Percentiles rank a stretch among this genome's conserved stretches.
These are phyloP conservation scores for Aphelinus atriplicis DNA, from an alignment of 1,140 invertebrate genomes.

Conservation along the genomic window DNA sequence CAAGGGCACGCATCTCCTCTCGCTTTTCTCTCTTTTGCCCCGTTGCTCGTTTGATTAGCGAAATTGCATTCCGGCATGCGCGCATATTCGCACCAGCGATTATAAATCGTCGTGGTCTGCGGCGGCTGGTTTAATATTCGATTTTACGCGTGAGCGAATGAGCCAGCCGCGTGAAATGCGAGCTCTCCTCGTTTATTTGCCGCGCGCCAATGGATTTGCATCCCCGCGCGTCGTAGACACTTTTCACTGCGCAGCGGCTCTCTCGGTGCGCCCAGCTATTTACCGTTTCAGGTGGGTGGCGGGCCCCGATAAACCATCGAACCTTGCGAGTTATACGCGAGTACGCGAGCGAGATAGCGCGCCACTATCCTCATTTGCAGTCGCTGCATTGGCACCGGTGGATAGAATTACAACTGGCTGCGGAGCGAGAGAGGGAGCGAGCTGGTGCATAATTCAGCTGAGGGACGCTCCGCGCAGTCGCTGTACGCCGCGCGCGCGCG, in stretches of 20 bases:
- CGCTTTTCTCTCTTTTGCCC: slow-evolving; percentile 12
- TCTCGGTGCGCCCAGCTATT: slow-evolving; percentile 14
- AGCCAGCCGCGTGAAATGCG: slow-evolving; percentile 54
- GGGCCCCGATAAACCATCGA: slow-evolving; percentile 26
- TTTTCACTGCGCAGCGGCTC: neutral
- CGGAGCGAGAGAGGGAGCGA: neutral
- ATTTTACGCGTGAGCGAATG: slow-evolving; percentile 60
- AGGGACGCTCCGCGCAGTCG: neutral
- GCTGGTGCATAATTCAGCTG: slow-evolving; percentile 1
- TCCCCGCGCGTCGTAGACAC: neutral
- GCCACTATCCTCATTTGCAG: slow-evolving; percentile 27
- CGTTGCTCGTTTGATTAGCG: slow-evolving; percentile 38
- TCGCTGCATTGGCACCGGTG: slow-evolving; percentile 13
- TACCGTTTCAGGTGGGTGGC: slow-evolving; percentile 32
- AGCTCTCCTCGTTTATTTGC: slow-evolving; percentile 30
- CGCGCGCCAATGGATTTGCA: neutral
- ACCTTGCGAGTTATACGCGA: slow-evolving; percentile 4
- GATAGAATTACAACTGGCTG: slow-evolving; percentile 29
- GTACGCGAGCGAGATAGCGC: slow-evolving; percentile 17
- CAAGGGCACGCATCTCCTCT: neutral
- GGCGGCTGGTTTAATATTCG: slow-evolving; percentile 49
- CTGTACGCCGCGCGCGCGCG: too few species aligned
- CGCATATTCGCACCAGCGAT: slow-evolving; percentile 59
- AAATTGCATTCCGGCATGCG: slow-evolving; percentile 57
- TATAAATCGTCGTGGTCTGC: slow-evolving; percentile 56